These are phyloP conservation scores for Vanacampus margaritifer DNA, from an alignment of 2,113 vertebrate species.

Conservation along the genomic window DNA sequence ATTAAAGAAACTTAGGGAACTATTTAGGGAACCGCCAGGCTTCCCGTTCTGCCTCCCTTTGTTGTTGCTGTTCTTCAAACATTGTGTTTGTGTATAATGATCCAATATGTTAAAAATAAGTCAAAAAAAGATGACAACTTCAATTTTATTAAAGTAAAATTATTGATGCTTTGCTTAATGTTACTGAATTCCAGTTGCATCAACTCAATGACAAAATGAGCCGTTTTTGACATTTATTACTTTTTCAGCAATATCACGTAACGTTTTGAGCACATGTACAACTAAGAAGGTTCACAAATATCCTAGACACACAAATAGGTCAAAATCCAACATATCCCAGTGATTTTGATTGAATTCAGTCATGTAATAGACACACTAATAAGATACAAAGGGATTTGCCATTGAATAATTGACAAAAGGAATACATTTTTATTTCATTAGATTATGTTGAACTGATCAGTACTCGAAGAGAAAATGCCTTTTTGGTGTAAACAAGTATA, in stretches of 20 bases:
- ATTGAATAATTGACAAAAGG: conserved; percentile 15
- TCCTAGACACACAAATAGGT: conserved; percentile 40
- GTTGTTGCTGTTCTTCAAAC: too few relatives aligned
- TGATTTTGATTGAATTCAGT: conserved; percentile 45
- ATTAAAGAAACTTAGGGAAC: too few relatives aligned
- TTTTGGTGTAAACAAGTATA: background rate
- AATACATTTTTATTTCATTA: background rate
- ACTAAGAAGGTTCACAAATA: conserved; percentile 26
- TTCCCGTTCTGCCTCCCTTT: too few relatives aligned
- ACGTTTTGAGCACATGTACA: too few relatives aligned
- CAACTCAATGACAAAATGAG: background rate
- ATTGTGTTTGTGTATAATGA: too few relatives aligned
- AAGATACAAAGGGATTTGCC: conserved; percentile 36
- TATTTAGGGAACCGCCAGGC: too few relatives aligned
- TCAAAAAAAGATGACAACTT: too few relatives aligned
- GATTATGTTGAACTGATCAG: background rate
- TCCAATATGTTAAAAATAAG: too few relatives aligned
- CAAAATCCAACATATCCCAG: conserved; percentile 32
- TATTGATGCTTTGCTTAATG: background rate
- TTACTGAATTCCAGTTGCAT: background rate
- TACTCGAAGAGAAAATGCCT: background rate
- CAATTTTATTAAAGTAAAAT: background rate
- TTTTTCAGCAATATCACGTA: background rate
- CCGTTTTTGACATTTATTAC: too few relatives aligned
- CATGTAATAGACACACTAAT: conserved; percentile 32